Evolutionary conservation across 2,797 vertebrate species (phyloP).

Genomic region (Muscicapa comitata): DNA sequence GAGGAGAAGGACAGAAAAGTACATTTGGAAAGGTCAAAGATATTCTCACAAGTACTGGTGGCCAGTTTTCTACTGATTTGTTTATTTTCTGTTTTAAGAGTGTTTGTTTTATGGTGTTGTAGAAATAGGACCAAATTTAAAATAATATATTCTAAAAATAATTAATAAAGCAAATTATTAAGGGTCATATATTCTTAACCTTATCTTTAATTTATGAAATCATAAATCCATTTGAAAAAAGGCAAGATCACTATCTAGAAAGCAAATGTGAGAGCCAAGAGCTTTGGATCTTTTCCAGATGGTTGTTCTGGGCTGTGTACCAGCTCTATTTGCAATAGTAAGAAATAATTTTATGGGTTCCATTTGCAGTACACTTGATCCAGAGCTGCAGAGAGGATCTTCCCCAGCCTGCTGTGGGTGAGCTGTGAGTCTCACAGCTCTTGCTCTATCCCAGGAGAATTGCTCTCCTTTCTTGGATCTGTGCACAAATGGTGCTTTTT

Average conservation of each 20-base stretch:
- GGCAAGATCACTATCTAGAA: conserved; percentile 21
- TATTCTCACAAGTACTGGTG: not conserved
- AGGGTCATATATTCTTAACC: not conserved
- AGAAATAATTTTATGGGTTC: not conserved
- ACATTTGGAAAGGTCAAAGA: not conserved
- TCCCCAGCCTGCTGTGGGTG: fast-evolving
- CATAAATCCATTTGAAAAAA: not conserved
- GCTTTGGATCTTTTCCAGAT: not conserved
- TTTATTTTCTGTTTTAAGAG: not conserved
- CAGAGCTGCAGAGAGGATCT: not conserved
- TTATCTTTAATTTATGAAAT: not conserved
- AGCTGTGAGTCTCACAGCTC: not conserved
- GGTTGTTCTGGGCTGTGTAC: not conserved
- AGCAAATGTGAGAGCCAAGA: conserved; percentile 12
- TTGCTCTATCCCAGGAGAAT: not conserved
- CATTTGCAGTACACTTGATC: not conserved
- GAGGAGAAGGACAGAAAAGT: not conserved
- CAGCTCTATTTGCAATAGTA: not conserved
- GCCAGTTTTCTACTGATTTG: not conserved
- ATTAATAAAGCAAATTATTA: not conserved
- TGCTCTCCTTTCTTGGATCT: not conserved
- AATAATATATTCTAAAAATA: not conserved
- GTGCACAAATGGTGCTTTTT: not conserved
- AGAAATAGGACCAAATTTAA: not conserved
- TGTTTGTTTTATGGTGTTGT: not conserved